These are phyloP conservation scores for Heliconius hortense DNA, from an alignment of 2,888 invertebrate genomes.

Conservation along the genomic window DNA sequence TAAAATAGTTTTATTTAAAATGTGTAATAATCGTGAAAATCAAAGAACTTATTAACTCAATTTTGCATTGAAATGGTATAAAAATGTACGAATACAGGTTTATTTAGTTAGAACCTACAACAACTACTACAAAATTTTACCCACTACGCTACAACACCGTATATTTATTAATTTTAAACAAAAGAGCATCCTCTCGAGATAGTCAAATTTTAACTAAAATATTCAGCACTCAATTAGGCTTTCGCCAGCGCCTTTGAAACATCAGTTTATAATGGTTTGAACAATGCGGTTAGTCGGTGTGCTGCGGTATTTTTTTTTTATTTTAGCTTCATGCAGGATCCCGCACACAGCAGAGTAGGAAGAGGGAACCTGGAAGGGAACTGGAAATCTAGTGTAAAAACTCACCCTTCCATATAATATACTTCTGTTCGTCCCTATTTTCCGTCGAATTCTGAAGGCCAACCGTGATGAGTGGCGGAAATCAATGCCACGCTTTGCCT, in stretches of 20 bases:
- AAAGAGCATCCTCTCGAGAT: slow-evolving; percentile 16
- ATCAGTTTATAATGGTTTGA: slow-evolving; percentile 17
- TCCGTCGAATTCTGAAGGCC: neutral
- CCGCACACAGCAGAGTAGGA: neutral
- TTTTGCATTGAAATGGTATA: too few species aligned
- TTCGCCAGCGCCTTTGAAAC: slow-evolving; percentile 16
- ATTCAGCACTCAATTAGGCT: slow-evolving; percentile 21
- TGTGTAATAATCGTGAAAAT: too few species aligned
- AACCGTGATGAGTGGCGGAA: too few species aligned
- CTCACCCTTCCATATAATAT: neutral
- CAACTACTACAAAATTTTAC: neutral
- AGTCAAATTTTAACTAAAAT: slow-evolving; percentile 23
- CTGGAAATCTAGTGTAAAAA: neutral
- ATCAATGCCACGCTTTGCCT: neutral
- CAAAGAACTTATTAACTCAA: too few species aligned
- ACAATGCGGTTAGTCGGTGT: slow-evolving; percentile 2
- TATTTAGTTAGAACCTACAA: too few species aligned
- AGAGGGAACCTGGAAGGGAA: neutral
- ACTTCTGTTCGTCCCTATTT: neutral
- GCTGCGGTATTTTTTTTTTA: neutral
- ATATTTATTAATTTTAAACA: slow-evolving; percentile 14
- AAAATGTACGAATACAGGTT: too few species aligned
- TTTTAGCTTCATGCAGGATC: neutral
- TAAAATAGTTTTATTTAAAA: too few species aligned
- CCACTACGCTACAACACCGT: neutral